Evolutionary conservation across 2,888 invertebrate genomes (phyloP), one percentile per base, ranked within the genome.

Genomic region (Ophion ellenae): DNA sequence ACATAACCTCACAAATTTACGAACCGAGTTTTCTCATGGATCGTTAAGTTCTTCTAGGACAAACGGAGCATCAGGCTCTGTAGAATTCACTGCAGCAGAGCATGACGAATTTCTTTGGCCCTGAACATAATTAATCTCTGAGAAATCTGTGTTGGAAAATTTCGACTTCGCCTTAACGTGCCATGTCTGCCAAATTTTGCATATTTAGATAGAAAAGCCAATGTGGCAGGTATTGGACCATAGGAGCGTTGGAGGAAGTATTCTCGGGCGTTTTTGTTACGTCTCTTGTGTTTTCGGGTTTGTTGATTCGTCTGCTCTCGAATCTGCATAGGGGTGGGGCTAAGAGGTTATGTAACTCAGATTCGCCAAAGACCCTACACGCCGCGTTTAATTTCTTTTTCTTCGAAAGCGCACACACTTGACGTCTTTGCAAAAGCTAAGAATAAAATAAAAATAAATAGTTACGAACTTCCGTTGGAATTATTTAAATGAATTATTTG

Each of bases 401-500:
- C 61, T 61, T 24, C 61, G 20, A 24, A 61, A 3, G 61, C 61
- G 2, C 7, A 24, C 6, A 24, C 61, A 24, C 20, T 61, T 9
- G 20, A 10, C 2, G 24, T 24, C 61, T 24, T 61, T 53, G 70
- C 70, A 53, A 70, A 70, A 70, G 47, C 47, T 24, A 47, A 70
- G 28, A 59, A 73, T 61, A 74, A 63, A 14, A 28, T 74, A 45
- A 10, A 24, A 24, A 57, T 24, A 40, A 74, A 74, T 63, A 74
- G 63, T 63, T 74, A 28, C 10, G 11, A 45, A 75, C 74, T 75
- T 75, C 40, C 64, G 47, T 47, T 36, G 59, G 61, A 14, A 74
- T 74, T 63, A 45, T 74, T 45, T 20, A 7, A 40, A 64, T 64
- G 75, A 75, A 75, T 75, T 67, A 84, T 77, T 76, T 69, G 24